A percentile compares a stretch with the other conserved stretches of the same genome.
phyloP scores from a whole-genome alignment of 1,140 invertebrate species.

The Harpegnathos saltator region DNA sequence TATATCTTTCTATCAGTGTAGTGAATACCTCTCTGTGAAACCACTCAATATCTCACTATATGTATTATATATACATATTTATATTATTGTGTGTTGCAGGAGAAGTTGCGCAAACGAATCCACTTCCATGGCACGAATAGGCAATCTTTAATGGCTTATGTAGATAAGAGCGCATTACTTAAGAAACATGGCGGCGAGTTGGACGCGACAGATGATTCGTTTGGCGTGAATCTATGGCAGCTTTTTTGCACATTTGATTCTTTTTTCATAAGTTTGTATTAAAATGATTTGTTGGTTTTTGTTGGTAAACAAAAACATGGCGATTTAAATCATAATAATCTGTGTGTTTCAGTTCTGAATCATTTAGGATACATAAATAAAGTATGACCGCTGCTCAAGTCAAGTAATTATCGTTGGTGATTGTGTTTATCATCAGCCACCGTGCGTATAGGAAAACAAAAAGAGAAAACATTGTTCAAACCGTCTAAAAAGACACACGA shows the following conservation, averaged over 20 bases:
- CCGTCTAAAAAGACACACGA: neutral
- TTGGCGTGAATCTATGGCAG: conserved; percentile 84
- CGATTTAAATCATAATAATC: neutral
- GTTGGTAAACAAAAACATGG: too few relatives aligned
- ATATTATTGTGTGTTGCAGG: conserved; percentile 76
- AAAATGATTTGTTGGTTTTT: too few relatives aligned
- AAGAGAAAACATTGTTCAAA: neutral
- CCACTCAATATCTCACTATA: too few relatives aligned
- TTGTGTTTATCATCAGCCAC: neutral
- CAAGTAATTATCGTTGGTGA: neutral
- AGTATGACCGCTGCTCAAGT: neutral
- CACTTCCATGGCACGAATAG: conserved; percentile 91
- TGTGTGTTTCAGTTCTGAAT: conserved; percentile 57
- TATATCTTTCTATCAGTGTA: too few relatives aligned
- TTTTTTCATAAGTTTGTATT: conserved; percentile 86
- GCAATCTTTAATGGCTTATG: conserved; percentile 88
- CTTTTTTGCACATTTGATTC: conserved; percentile 86
- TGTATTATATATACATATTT: neutral
- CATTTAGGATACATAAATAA: conserved; percentile 53
- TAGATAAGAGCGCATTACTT: conserved; percentile 89
- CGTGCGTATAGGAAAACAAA: neutral
- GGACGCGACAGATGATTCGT: conserved; percentile 84
- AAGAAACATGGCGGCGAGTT: conserved; percentile 89
- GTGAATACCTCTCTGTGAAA: too few relatives aligned
- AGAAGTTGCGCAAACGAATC: conserved; percentile 88